phyloP scores from a whole-genome alignment of 2,113 vertebrate genomes.

The Centropus unirufus region DNA sequence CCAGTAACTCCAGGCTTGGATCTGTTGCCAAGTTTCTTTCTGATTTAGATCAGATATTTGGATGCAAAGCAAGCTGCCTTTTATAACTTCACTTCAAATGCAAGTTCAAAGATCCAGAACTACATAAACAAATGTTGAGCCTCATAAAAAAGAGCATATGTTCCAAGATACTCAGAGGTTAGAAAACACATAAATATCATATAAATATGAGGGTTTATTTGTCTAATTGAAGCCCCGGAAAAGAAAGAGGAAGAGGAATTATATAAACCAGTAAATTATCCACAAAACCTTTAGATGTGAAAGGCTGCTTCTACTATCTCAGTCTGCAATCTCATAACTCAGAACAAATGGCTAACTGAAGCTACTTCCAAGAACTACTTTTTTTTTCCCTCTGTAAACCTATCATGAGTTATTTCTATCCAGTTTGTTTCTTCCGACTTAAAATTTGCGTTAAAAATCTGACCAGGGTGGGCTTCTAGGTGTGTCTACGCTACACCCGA shows the following conservation, averaged over 20 bases:
- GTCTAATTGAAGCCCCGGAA: not conserved
- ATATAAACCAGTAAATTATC: not conserved
- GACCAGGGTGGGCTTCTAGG: not conserved
- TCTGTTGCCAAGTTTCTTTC: not conserved
- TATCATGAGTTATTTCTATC: not conserved
- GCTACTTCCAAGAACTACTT: not conserved
- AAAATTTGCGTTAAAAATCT: not conserved
- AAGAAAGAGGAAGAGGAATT: not conserved
- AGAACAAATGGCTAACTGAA: not conserved
- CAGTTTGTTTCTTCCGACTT: not conserved
- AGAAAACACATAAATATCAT: not conserved
- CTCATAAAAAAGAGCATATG: not conserved
- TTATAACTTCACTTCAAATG: not conserved
- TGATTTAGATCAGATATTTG: not conserved
- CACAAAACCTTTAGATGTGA: not conserved
- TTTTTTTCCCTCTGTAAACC: not conserved
- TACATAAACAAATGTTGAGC: not conserved
- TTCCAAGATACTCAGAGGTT: not conserved
- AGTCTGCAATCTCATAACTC: not conserved
- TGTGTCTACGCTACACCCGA: not conserved
- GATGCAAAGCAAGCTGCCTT: not conserved
- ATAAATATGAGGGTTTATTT: not conserved
- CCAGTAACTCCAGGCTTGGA: not conserved
- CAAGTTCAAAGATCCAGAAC: not conserved
- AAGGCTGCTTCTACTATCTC: not conserved